Conservation (phyloP, 2,113 vertebrate genomes). For the Malurus elegans region DNA sequence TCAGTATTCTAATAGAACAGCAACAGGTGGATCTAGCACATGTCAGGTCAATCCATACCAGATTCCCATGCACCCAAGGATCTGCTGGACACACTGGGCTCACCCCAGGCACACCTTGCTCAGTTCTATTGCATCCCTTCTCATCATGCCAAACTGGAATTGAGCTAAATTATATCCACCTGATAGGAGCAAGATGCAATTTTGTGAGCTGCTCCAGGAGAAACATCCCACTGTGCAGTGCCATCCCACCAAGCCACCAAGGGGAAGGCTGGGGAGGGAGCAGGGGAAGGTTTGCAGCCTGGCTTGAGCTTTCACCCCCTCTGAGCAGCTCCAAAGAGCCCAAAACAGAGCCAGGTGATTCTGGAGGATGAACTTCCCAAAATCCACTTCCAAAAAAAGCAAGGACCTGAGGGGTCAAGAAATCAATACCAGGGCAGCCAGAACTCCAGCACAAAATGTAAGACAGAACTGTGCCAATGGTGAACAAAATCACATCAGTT, state of each 20-base stretch:
- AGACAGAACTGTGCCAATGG: not conserved
- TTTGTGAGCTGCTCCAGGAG: not conserved
- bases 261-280: not conserved
- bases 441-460: not conserved
- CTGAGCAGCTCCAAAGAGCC: not conserved
- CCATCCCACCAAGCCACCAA: not conserved
- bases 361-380: not conserved
- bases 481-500: not conserved
- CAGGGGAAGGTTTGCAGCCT: not conserved
- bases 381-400: not conserved
- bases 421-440: not conserved
- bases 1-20: not conserved
- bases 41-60: not conserved
- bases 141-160: not conserved
- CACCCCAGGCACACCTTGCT: not conserved
- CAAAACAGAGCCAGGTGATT: not conserved
- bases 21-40: not conserved
- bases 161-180: not conserved
- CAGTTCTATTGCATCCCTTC: not conserved
- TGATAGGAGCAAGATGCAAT: not conserved
- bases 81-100: not conserved
- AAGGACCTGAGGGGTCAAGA: not conserved
- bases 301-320: not conserved
- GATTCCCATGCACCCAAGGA: rapidly evolving
- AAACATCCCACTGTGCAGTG: rapidly evolving